Conservation (phyloP, 2,797 vertebrate species). For the Eulemur albifrons region DNA sequence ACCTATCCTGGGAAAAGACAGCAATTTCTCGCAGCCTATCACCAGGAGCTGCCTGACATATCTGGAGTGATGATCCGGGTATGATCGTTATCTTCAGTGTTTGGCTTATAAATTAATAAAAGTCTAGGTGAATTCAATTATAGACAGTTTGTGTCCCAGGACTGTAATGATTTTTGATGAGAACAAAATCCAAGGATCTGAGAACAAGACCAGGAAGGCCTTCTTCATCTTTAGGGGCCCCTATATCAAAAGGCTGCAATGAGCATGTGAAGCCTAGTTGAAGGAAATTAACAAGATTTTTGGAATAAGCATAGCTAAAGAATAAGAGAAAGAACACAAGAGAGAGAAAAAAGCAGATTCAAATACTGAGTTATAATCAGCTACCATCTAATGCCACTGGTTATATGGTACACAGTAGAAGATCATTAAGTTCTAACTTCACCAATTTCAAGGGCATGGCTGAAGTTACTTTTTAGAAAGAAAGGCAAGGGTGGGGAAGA, state of each 20-base stretch:
- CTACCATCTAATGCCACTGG: neutral
- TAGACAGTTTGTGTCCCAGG: neutral
- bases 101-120: constrained; percentile 63
- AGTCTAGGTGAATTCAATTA: constrained; percentile 56
- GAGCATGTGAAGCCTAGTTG: neutral
- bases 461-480: constrained; percentile 5
- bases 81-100: constrained; percentile 41
- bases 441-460: neutral
- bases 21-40: constrained; percentile 31
- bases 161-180: constrained; percentile 41
- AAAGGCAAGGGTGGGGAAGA: neutral
- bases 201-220: neutral
- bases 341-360: neutral
- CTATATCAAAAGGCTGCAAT: neutral
- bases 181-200: constrained; percentile 2
- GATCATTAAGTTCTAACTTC: neutral
- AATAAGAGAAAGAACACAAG: neutral
- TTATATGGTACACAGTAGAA: neutral
- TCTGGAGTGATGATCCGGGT: neutral
- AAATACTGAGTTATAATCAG: constrained; percentile 1
- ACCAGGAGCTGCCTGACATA: neutral
- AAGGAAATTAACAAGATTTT: constrained; percentile 34
- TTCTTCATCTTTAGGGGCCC: neutral
- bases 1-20: constrained; percentile 44
- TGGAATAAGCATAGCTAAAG: neutral